Conservation (phyloP, 2,113 vertebrate species). For the Bagarius yarrelli region DNA sequence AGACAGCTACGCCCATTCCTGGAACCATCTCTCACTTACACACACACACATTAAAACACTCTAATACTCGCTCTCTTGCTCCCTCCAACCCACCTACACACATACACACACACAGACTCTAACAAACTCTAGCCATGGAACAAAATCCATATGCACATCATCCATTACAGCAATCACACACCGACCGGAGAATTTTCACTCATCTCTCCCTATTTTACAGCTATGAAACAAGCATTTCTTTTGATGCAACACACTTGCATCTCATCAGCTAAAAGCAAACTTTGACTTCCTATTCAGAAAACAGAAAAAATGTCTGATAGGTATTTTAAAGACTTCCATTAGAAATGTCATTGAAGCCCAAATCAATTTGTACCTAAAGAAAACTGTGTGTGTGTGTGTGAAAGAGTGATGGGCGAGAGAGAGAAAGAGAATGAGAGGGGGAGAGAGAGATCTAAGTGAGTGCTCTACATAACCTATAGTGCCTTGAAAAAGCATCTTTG, state of each 20-base stretch:
- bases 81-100: constrained; percentile 34
- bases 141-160: constrained; percentile 65
- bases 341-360: constrained; percentile 22
- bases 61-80: constrained; percentile 32
- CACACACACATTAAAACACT: constrained; percentile 37
- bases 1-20: constrained; percentile 58
- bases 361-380: constrained; percentile 10
- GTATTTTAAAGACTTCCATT: constrained; percentile 39
- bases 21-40: constrained; percentile 52
- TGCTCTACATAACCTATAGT: too few relatives aligned
- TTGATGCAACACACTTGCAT: constrained; percentile 28
- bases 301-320: neutral
- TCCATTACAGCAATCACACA: constrained; percentile 56
- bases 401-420: too few relatives aligned
- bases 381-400: neutral
- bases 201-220: constrained; percentile 43
- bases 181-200: constrained; percentile 42
- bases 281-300: constrained; percentile 38
- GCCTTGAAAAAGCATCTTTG: too few relatives aligned
- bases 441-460: too few relatives aligned
- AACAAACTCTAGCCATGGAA: constrained; percentile 42
- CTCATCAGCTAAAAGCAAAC: constrained; percentile 45
- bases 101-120: constrained; percentile 48
- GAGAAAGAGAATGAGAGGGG: too few relatives aligned
- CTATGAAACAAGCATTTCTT: constrained; percentile 47